Base-by-base conservation (phyloP, 2,113 vertebrate genomes). In the Pandion haliaetus region DNA sequence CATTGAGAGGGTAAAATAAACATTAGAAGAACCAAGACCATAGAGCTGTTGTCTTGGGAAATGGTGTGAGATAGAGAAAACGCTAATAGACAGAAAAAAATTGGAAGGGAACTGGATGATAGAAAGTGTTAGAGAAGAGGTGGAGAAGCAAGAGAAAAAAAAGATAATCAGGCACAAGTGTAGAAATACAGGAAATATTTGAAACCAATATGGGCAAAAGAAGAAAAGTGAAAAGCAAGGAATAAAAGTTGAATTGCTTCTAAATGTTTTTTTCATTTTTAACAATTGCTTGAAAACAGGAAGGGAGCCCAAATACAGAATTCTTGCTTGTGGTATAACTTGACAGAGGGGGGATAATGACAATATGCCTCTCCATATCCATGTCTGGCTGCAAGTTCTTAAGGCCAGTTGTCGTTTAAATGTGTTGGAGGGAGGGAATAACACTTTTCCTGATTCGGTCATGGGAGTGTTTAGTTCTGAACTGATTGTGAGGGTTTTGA, bases 381-480 rank as follows among this genome's bases (percentile, higher is more conserved):
- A 12, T 20, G 20, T 36, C 45, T 89, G n/a, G 36, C 17, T 61
- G 6, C 6, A 71, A 65, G 28, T 25, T 69, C 31, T 45, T 72
- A 38, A 29, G 14, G 14, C 25, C 14, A 12, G 2, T 32, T 29
- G 32, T 20, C 40, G 21, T 57, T 65, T 54, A 73, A 65, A 65
- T 19, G 5, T 67, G 5, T 54, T 72, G 50, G 34, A 45, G 13
- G 3, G 1, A 36, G 8, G 11, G 7, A 65, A 70, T 38, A 86
- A 58, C 14, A 50, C 6, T 70, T 73, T 65, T 24, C 14, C 36
- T 1, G 2, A 4, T 62, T 69, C 0, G 0, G 12, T n/a, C 61
- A 44, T 2, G 5, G 8, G 17, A 40, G 2, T 52, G 8, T 8
- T 73, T 52, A 19, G 10, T 38, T 70, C 34, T 40, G 23, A 88